A percentile compares a stretch with the other conserved stretches of the same genome.
These are phyloP conservation scores for Reticulitermes speratus DNA, from an alignment of 1,140 invertebrate species.

Conservation along the genomic window DNA sequence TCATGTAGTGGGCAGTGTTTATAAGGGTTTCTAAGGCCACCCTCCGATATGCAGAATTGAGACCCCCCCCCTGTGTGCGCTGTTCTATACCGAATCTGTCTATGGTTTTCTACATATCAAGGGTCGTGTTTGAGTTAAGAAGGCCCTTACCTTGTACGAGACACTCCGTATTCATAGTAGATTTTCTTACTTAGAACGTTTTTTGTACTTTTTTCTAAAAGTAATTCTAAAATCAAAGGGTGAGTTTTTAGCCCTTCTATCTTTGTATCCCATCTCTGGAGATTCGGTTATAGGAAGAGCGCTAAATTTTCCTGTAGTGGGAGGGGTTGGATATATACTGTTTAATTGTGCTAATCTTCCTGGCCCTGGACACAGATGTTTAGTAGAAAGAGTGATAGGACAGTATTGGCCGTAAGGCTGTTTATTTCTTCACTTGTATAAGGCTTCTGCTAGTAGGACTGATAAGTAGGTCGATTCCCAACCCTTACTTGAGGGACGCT, in stretches of 20 bases:
- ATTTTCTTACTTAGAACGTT: not conserved
- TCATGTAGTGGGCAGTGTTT: no score
- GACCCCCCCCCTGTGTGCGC: not conserved
- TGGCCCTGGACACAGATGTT: slow-evolving; percentile 30
- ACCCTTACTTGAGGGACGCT: not conserved
- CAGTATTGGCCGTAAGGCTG: not conserved
- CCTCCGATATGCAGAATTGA: not conserved
- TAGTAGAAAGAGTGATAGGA: not conserved
- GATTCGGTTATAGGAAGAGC: not conserved
- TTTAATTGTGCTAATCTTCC: slow-evolving; percentile 22
- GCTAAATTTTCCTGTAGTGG: not conserved
- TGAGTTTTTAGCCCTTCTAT: no score
- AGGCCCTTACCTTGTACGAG: not conserved
- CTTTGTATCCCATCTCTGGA: no score
- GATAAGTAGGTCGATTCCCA: not conserved
- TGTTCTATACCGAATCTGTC: not conserved
- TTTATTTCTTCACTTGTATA: not conserved
- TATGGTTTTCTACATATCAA: slow-evolving; percentile 3
- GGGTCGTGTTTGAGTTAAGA: not conserved
- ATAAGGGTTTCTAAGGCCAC: not conserved
- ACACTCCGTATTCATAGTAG: not conserved
- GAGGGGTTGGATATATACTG: not conserved
- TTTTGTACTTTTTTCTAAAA: not conserved
- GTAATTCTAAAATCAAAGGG: not conserved
- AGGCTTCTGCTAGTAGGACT: not conserved